Evolutionary conservation across 2,888 invertebrate genomes (phyloP), one percentile per base, ranked within the genome.

Genomic region (Macrosoma leucophasiata): DNA sequence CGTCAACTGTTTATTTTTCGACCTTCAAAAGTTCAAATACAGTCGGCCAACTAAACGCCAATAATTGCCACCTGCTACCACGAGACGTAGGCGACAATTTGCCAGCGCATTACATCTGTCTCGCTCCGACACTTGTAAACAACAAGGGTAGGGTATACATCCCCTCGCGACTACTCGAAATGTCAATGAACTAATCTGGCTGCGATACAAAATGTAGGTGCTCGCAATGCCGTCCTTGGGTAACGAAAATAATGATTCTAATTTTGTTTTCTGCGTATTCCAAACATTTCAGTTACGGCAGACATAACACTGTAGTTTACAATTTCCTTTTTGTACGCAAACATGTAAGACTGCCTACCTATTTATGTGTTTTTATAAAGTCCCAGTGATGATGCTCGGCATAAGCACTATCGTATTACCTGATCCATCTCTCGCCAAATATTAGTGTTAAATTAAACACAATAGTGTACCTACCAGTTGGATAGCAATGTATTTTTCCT

Each of bases 121-220:
- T 56, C 67, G 7, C 43, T 73, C 63, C 41, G 26, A 47, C 49
- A 20, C 41, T 30, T 33, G 25, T 14, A 33, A 38, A 36, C 24
- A 38, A 52, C 50, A 33, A 46, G 48, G 58, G 56, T 53, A 39
- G 33, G 47, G 48, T 52, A 54, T 53, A 50, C 58, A 61, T 55
- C 64, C 66, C 68, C 62, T 64, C 58, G 52, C 57, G 63, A 69
- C 70, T 68, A 66, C 62, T 57, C 53, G 51, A 65, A 70, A 74
- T 68, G 82, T 82, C 81, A 82, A 78, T 74, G 82, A 82, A 79
- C 82, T 75, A 74, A 77, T 72, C 68, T 69, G 65, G 49, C 56
- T 50, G 52, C 63, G 60, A 66, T 62, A 65, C 68, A 69, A 65
- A 65, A 57, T 61, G 57, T 59, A 62, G 56, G 57, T 59, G 61